Evolutionary conservation across 2,888 invertebrate species (phyloP).

Genomic region (Drosophila sordidapex): DNA sequence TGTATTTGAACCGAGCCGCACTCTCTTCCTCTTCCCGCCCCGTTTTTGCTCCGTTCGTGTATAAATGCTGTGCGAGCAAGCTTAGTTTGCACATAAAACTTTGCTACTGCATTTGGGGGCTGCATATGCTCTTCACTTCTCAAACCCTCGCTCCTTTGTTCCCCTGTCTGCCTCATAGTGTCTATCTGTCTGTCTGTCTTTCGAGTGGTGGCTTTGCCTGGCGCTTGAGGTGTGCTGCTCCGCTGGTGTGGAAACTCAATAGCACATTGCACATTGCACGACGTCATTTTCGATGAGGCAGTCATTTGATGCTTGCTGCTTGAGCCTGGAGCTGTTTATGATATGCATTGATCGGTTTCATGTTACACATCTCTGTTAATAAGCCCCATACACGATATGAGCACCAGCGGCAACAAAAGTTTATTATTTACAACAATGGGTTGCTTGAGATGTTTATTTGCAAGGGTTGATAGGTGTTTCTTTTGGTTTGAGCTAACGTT

Average conservation of each 20-base stretch:
- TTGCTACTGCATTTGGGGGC: conserved; percentile 63
- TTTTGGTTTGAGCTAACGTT: background rate
- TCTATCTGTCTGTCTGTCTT: conserved; percentile 16
- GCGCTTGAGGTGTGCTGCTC: conserved; percentile 66
- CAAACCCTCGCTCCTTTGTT: conserved; percentile 3
- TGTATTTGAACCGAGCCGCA: conserved; percentile 20
- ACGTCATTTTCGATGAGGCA: background rate
- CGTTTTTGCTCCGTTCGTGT: conserved; percentile 12
- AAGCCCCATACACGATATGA: background rate
- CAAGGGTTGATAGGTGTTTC: background rate
- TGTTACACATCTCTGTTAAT: conserved; percentile 21
- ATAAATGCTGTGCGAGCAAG: conserved; percentile 45
- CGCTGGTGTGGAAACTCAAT: conserved; percentile 47
- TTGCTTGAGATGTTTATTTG: background rate
- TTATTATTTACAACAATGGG: background rate
- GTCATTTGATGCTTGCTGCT: background rate
- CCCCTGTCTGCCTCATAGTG: conserved; percentile 3
- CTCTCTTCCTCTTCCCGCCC: background rate
- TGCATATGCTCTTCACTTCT: background rate
- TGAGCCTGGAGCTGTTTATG: conserved; percentile 32
- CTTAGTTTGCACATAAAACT: conserved; percentile 66
- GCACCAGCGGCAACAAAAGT: background rate
- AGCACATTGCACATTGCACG: conserved; percentile 25
- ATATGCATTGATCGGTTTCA: conserved; percentile 49
- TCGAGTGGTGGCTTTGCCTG: conserved; percentile 62